These are phyloP conservation scores for Lamprologus lemairii DNA, from an alignment of 2,113 vertebrate genomes.

Conservation along the genomic window DNA sequence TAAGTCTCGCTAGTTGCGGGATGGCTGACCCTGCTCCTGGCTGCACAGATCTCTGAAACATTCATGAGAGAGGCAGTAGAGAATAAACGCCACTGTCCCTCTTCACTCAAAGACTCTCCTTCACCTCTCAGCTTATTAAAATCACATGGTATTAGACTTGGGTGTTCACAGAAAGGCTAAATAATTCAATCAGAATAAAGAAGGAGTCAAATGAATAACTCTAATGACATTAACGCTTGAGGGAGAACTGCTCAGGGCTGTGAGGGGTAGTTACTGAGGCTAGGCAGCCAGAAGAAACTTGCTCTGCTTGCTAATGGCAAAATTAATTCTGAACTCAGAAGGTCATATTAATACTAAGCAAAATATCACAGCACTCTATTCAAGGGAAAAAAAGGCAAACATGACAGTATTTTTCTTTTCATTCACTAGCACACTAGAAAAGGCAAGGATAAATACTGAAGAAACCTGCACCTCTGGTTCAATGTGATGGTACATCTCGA, in stretches of 20 bases:
- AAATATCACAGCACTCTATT: conserved; percentile 26
- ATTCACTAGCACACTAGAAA: neutral
- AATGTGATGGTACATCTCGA: neutral
- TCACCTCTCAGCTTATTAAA: conserved; percentile 73
- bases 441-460: neutral
- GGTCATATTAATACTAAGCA: conserved; percentile 28
- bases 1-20: conserved; percentile 15
- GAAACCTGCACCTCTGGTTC: neutral
- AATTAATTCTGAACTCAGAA: conserved; percentile 46
- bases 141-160: conserved; percentile 72
- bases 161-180: conserved; percentile 64
- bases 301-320: conserved; percentile 41
- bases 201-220: conserved; percentile 71
- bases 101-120: conserved; percentile 42
- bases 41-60: conserved; percentile 54
- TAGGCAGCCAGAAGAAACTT: conserved; percentile 23
- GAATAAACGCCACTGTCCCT: conserved; percentile 53
- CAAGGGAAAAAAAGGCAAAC: neutral
- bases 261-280: conserved; percentile 28
- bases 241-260: conserved; percentile 47
- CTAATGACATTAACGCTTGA: conserved; percentile 67
- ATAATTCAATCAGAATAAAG: conserved; percentile 73
- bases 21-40: conserved; percentile 33
- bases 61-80: conserved; percentile 59
- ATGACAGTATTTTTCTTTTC: neutral